Base-by-base conservation (phyloP, 2,113 vertebrate genomes). In the Callorhinus ursinus region DNA sequence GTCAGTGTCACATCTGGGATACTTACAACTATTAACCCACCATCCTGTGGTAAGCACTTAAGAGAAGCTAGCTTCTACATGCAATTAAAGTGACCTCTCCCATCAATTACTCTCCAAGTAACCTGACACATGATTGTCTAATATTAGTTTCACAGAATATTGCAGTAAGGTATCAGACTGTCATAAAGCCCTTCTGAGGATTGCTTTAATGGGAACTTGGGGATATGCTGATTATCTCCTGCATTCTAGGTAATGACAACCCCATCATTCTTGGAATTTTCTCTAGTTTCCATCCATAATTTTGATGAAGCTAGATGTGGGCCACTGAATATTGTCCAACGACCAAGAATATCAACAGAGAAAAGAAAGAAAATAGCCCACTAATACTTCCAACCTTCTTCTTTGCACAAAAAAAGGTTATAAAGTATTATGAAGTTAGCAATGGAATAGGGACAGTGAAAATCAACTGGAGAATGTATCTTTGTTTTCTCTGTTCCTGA, bases 61-160 rank as follows among this genome's bases (percentile, higher is more conserved):
- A 51, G 10, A 67, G 79, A 91, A 84, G 26, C 71, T 31, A 28
- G 36, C 22, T 92, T 97, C 80, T 71, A 31, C 71, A 24, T 63
- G 63, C 61, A 77, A 88, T 90, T 42, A 61, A 10, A 88, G 28
- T 79, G 31, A 72, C 51, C 49, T 74, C 39, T 86, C 31, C 15
- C 59, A 53, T 79, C 24, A 82, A 4, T 90, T 86, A 31, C 55
- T 31, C 33, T 85, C 90, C 49, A 49, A 61, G 36, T 92, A 88
- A 59, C 14, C 82, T 88, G 49, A 42, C 51, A 74, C 5, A 1
- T 83, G 26, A 12, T 81, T 53, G 80, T 96, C 88, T 95, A 57
- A 89, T 93, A 77, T 57, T 82, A 93, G 80, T 69, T 97, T 97
- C 82, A 71, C 51, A 22, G 24, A 90, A 91, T 74, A 89, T 57